Evolutionary conservation across 2,797 vertebrate genomes (phyloP).

Genomic region (Cyprinodon diabolis): DNA sequence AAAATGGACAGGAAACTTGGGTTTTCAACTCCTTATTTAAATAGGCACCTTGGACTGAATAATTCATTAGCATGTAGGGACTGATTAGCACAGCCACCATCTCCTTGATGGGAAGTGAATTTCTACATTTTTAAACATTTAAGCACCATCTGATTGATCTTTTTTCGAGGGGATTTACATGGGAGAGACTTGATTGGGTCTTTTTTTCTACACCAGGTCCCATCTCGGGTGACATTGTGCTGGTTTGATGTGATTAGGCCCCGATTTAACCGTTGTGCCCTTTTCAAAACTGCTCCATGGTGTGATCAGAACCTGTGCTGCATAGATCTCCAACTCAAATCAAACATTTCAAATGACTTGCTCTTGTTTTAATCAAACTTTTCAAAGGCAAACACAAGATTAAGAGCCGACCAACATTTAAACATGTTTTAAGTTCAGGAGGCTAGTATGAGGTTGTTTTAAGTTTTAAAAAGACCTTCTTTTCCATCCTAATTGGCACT

Average conservation of each 20-base stretch:
- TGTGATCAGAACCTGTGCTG: slow-evolving; percentile 31
- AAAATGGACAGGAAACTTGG: slow-evolving; percentile 26
- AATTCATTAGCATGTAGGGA: slow-evolving; percentile 43
- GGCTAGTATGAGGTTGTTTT: too few relatives aligned
- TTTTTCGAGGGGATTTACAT: neutral
- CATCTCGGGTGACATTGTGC: slow-evolving; percentile 45
- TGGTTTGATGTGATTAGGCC: slow-evolving; percentile 49
- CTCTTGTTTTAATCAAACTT: neutral
- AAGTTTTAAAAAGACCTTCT: too few relatives aligned
- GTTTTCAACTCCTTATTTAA: slow-evolving; percentile 31
- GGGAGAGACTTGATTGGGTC: slow-evolving; percentile 8
- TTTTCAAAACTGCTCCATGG: slow-evolving; percentile 42
- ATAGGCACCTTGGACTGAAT: slow-evolving; percentile 52
- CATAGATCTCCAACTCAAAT: slow-evolving; percentile 40
- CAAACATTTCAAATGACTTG: slow-evolving; percentile 13
- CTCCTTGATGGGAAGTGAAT: slow-evolving; percentile 40
- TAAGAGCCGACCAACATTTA: neutral
- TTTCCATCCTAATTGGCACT: too few relatives aligned
- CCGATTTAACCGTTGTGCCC: slow-evolving; percentile 47
- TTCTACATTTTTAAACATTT: slow-evolving; percentile 21
- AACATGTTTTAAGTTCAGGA: neutral
- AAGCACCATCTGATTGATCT: slow-evolving; percentile 10
- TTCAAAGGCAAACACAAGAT: neutral
- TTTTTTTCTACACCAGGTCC: slow-evolving; percentile 32
- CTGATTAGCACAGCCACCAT: slow-evolving; percentile 44